A percentile compares a stretch with the other conserved stretches of the same genome.
Evolutionary conservation across 2,888 invertebrate species (phyloP).

Genomic region (Plebejus argus): DNA sequence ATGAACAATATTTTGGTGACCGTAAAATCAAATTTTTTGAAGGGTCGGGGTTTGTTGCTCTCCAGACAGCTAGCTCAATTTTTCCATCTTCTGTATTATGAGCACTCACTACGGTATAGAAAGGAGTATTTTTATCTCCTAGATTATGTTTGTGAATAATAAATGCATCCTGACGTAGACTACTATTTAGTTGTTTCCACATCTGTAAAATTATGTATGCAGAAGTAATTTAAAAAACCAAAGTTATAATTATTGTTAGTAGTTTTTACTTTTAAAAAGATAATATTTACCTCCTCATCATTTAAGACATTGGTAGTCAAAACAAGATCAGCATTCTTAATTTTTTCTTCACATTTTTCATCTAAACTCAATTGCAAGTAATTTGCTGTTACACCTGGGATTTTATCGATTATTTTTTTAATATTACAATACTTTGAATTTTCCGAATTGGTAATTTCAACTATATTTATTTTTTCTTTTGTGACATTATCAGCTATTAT

Average conservation of each 20-base stretch:
- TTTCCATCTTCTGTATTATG: neutral
- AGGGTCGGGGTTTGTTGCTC: neutral
- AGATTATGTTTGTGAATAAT: neutral
- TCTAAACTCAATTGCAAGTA: neutral
- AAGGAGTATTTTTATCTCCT: neutral
- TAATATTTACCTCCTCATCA: slow-evolving; percentile 9
- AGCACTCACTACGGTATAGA: neutral
- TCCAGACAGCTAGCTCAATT: slow-evolving; percentile 11
- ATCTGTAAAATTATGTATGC: neutral
- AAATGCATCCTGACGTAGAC: neutral
- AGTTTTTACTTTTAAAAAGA: neutral
- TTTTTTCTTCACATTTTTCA: neutral
- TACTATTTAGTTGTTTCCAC: neutral
- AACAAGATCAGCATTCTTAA: neutral
- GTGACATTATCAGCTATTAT: slow-evolving; percentile 9
- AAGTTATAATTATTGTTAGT: neutral
- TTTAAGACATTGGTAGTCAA: neutral
- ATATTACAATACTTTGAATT: neutral
- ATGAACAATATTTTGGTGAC: slow-evolving; percentile 77
- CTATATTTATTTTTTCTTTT: slow-evolving; percentile 9
- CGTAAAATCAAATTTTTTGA: slow-evolving; percentile 37
- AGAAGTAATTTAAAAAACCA: neutral
- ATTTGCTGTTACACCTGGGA: neutral
- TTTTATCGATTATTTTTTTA: neutral
- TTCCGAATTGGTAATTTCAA: neutral